Percentiles rank a stretch among this genome's conserved stretches.
Evolutionary conservation across 2,888 invertebrate species (phyloP).

Genomic region (Helicoverpa assulta): DNA sequence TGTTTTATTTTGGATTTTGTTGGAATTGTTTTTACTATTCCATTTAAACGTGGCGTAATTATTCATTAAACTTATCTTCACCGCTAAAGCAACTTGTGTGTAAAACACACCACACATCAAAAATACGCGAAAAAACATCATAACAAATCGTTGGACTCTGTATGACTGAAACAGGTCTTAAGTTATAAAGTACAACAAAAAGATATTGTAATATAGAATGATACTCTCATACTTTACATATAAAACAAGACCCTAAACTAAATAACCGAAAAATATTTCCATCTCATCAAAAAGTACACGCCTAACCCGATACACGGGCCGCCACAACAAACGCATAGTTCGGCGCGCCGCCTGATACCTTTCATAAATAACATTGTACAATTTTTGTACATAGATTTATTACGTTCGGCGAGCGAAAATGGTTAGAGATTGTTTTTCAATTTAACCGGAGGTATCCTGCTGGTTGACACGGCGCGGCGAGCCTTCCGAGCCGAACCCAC

Average conservation of each 20-base stretch:
- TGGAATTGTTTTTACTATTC: conserved; percentile 6
- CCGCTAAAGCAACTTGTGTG: no score
- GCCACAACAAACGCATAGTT: conserved; percentile 78
- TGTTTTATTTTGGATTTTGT: conserved; percentile 34
- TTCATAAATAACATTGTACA: conserved; percentile 89
- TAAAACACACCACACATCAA: no score
- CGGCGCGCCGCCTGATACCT: conserved; percentile 83
- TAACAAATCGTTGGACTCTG: no score
- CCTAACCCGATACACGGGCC: conserved; percentile 65
- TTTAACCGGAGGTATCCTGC: conserved; percentile 88
- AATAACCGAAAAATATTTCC: conserved; percentile 4
- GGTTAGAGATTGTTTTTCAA: conserved; percentile 91
- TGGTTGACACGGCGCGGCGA: conserved; percentile 86
- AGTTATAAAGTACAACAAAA: no score
- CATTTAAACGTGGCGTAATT: no score
- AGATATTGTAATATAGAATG: no score
- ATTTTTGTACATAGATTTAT: conserved; percentile 91
- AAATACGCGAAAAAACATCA: no score
- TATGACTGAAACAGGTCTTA: no score
- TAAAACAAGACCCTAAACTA: neutral
- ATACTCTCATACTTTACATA: neutral
- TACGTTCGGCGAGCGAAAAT: conserved; percentile 90
- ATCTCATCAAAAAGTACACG: conserved; percentile 4
- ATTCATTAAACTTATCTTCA: no score
- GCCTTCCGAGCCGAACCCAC: conserved; percentile 69